phyloP scores from a whole-genome alignment of 35 echinoderm and acorn worm genomes.

The Heliocidaris tuberculata region DNA sequence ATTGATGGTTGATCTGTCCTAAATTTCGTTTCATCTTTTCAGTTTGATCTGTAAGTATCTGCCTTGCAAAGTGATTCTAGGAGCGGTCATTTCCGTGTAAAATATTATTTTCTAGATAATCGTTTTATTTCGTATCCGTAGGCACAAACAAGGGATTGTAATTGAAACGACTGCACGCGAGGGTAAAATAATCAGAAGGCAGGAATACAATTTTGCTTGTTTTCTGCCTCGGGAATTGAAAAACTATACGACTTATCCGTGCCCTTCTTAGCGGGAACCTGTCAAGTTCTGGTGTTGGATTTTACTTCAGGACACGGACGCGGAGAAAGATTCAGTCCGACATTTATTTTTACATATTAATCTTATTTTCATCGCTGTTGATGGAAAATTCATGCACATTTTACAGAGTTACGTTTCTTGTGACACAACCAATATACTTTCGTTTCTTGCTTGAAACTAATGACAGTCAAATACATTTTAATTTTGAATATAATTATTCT shows the following conservation, averaged over 20 bases:
- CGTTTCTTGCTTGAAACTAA: too few species aligned
- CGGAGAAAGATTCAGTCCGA: background rate
- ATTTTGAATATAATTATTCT: too few species aligned
- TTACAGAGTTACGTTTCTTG: too few species aligned
- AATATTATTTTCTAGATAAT: background rate
- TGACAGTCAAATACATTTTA: too few species aligned
- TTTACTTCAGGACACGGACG: background rate
- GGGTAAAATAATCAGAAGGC: background rate
- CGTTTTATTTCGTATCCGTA: background rate
- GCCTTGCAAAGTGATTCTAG: background rate
- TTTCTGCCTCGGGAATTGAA: background rate
- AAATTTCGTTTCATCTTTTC: too few species aligned
- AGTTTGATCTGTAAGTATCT: background rate
- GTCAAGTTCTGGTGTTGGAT: background rate
- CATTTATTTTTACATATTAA: too few species aligned
- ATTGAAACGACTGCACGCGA: background rate
- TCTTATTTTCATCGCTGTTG: too few species aligned
- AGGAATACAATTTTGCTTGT: background rate
- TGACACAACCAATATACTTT: too few species aligned
- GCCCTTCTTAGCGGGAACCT: background rate
- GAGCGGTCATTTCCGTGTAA: constrained; percentile 6
- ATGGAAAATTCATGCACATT: too few species aligned
- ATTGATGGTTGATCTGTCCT: too few species aligned
- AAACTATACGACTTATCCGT: background rate
- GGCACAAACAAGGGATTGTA: background rate